phyloP scores from a whole-genome alignment of 2,797 vertebrate genomes.

The Periparus ater region DNA sequence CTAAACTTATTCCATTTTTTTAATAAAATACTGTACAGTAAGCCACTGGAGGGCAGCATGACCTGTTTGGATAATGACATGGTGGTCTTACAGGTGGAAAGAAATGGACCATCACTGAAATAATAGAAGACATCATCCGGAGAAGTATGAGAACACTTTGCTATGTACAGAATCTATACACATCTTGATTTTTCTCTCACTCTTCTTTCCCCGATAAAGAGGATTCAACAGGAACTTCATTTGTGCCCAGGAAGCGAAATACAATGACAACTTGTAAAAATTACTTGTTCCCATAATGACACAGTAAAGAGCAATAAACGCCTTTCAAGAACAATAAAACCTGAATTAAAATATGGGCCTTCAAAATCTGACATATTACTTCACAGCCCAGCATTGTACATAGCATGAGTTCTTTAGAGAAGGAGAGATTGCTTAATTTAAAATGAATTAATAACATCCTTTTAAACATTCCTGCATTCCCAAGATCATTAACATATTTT shows the following conservation, averaged over 20 bases:
- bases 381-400: not conserved
- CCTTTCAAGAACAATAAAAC: slow-evolving; percentile 45
- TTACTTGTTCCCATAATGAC: slow-evolving; percentile 29
- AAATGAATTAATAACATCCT: slow-evolving; percentile 30
- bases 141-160: not conserved
- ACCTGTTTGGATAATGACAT: slow-evolving; percentile 5
- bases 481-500: slow-evolving; percentile 39
- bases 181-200: not conserved
- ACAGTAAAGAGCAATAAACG: slow-evolving; percentile 21
- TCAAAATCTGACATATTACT: slow-evolving; percentile 25
- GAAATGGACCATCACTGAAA: not conserved
- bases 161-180: not conserved
- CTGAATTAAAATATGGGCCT: slow-evolving; percentile 34
- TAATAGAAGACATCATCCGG: not conserved
- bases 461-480: slow-evolving; percentile 1
- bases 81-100: not conserved
- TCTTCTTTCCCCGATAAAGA: not conserved
- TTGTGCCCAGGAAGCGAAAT: not conserved
- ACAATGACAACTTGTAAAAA: slow-evolving; percentile 29
- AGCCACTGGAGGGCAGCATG: slow-evolving; percentile 47
- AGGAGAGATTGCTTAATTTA: slow-evolving; percentile 9
- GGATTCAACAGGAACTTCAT: slow-evolving; percentile 11
- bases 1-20: not conserved
- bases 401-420: not conserved
- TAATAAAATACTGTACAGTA: not conserved